Conservation (phyloP, 2,888 invertebrate species). For the Macrosoma leucophasiata region DNA sequence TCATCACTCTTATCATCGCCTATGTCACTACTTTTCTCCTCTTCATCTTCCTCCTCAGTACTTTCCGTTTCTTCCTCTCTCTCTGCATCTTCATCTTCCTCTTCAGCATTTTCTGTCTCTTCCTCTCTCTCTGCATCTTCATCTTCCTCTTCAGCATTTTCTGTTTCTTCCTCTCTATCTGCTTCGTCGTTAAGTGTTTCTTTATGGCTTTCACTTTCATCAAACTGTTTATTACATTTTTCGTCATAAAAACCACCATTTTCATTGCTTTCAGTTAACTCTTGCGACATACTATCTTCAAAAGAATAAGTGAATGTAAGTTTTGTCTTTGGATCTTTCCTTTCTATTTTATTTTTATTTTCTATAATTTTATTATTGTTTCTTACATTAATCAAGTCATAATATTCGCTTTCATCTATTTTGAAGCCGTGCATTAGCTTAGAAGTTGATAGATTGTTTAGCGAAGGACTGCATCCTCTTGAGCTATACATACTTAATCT, state of each 20-base stretch:
- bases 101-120: conserved; percentile 9
- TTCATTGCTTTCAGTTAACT: conserved; percentile 13
- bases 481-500: conserved; percentile 18
- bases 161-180: conserved; percentile 14
- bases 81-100: conserved; percentile 9
- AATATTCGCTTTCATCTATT: too few species aligned
- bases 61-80: conserved; percentile 14
- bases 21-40: conserved; percentile 7
- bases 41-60: conserved; percentile 4
- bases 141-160: conserved; percentile 5
- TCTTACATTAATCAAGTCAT: too few species aligned
- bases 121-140: conserved; percentile 13
- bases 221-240: conserved; percentile 4
- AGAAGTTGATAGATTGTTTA: conserved; percentile 18
- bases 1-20: conserved; percentile 10
- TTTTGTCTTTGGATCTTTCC: conserved; percentile 9
- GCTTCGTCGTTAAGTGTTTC: conserved; percentile 11
- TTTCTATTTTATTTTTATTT: conserved; percentile 9
- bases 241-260: conserved; percentile 8
- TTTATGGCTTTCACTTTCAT: conserved; percentile 12
- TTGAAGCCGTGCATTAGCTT: too few species aligned
- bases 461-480: conserved; percentile 20
- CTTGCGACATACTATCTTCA: conserved; percentile 15
- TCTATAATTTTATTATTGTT: conserved; percentile 8
- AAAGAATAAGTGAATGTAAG: conserved; percentile 12